Conservation (phyloP, 2,888 invertebrate species). For the Brachyptera putata region DNA sequence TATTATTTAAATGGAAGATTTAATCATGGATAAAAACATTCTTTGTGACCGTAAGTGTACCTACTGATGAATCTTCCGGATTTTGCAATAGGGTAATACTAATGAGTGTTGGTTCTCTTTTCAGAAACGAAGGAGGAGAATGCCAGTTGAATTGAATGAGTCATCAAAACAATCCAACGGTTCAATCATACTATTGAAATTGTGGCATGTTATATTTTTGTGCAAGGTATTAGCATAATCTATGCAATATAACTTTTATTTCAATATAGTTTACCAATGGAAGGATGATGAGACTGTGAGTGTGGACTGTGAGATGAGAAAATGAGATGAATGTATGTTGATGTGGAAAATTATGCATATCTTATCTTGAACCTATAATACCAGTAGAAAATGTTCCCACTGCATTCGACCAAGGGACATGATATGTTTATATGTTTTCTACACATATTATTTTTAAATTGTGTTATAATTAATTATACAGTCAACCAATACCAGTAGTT, state of each 20-base stretch:
- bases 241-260: slow-evolving; percentile 26
- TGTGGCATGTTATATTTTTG: slow-evolving; percentile 36
- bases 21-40: too few relatives aligned
- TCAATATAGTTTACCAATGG: slow-evolving; percentile 28
- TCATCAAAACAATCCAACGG: slow-evolving; percentile 21
- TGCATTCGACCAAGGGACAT: too few relatives aligned
- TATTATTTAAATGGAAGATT: too few relatives aligned
- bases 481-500: not conserved
- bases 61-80: too few relatives aligned
- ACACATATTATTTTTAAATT: too few relatives aligned
- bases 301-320: slow-evolving; percentile 11
- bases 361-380: too few relatives aligned
- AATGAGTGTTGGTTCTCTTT: slow-evolving; percentile 19
- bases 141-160: slow-evolving; percentile 32
- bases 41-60: too few relatives aligned
- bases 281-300: slow-evolving; percentile 9
- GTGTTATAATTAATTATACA: too few relatives aligned
- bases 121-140: slow-evolving; percentile 32
- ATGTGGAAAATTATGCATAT: too few relatives aligned
- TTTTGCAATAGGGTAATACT: not conserved
- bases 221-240: slow-evolving; percentile 35
- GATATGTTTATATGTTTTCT: too few relatives aligned
- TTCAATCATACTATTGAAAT: slow-evolving; percentile 33
- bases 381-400: too few relatives aligned
- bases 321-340: too few relatives aligned